Percentiles rank a stretch among this genome's conserved stretches.
These are phyloP conservation scores for Cydia pomonella DNA, from an alignment of 1,140 invertebrate genomes.

Conservation along the genomic window DNA sequence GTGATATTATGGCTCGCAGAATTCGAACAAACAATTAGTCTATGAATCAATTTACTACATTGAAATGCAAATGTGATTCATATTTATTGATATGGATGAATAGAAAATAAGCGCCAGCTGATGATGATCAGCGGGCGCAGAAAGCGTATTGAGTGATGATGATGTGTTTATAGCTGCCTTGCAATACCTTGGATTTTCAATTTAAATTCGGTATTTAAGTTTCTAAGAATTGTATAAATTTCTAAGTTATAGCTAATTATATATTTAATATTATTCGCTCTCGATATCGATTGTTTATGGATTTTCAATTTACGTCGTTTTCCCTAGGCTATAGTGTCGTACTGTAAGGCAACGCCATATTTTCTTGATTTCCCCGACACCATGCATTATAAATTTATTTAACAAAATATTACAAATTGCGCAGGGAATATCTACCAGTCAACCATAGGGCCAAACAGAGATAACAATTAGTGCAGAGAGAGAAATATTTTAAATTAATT, in stretches of 20 bases:
- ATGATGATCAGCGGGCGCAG: not conserved
- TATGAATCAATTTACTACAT: not conserved
- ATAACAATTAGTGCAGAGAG: too few relatives aligned
- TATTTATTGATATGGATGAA: constrained; percentile 3
- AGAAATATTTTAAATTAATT: too few relatives aligned
- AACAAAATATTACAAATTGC: too few relatives aligned
- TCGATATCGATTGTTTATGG: too few relatives aligned
- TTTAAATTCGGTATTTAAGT: not conserved
- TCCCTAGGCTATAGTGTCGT: too few relatives aligned
- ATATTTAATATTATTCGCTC: too few relatives aligned
- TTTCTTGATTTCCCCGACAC: too few relatives aligned
- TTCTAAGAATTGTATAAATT: not conserved
- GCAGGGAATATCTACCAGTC: too few relatives aligned
- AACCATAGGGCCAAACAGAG: too few relatives aligned
- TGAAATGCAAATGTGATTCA: not conserved
- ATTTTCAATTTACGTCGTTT: too few relatives aligned
- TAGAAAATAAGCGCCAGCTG: not conserved
- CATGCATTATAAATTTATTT: too few relatives aligned
- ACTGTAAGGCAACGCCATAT: too few relatives aligned
- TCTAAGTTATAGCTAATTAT: not conserved
- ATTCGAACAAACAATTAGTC: not conserved
- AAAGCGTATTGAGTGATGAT: not conserved
- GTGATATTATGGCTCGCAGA: not conserved
- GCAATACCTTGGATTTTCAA: not conserved
- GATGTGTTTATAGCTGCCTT: not conserved